These are phyloP conservation scores for Megalurothrips usitatus DNA, from an alignment of 2,888 invertebrate species.

Conservation along the genomic window DNA sequence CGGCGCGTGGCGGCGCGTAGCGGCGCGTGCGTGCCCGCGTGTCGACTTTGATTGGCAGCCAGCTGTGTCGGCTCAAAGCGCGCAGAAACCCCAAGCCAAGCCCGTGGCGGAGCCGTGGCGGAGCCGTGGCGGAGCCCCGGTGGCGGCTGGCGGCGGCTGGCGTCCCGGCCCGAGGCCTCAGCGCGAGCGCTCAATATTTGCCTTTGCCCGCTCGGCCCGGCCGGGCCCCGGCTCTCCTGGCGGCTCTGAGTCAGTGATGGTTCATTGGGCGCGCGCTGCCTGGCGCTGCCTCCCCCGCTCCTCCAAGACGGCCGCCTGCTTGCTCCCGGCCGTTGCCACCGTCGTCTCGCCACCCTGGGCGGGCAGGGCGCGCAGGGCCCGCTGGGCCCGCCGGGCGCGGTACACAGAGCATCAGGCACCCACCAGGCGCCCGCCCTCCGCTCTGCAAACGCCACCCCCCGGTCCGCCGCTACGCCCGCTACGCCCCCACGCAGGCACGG, in stretches of 20 bases:
- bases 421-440: neutral
- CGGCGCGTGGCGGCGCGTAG: too few relatives aligned
- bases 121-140: neutral
- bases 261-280: neutral
- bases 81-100: too few relatives aligned
- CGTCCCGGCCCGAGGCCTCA: neutral
- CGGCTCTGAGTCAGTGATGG: constrained; percentile 3
- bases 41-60: too few relatives aligned
- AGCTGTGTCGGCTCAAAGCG: too few relatives aligned
- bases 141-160: neutral
- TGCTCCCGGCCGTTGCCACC: too few relatives aligned
- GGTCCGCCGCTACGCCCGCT: neutral
- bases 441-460: neutral
- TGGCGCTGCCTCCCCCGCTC: neutral
- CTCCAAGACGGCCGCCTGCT: too few relatives aligned
- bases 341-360: neutral
- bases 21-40: too few relatives aligned
- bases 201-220: neutral
- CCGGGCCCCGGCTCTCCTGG: too few relatives aligned
- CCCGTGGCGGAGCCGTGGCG: neutral
- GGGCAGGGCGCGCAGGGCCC: neutral
- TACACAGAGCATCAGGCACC: neutral
- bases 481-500: too few relatives aligned
- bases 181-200: constrained; percentile 6
- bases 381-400: neutral